phyloP scores from a whole-genome alignment of 2,797 vertebrate species.

The Gymnopithys bicolor region DNA sequence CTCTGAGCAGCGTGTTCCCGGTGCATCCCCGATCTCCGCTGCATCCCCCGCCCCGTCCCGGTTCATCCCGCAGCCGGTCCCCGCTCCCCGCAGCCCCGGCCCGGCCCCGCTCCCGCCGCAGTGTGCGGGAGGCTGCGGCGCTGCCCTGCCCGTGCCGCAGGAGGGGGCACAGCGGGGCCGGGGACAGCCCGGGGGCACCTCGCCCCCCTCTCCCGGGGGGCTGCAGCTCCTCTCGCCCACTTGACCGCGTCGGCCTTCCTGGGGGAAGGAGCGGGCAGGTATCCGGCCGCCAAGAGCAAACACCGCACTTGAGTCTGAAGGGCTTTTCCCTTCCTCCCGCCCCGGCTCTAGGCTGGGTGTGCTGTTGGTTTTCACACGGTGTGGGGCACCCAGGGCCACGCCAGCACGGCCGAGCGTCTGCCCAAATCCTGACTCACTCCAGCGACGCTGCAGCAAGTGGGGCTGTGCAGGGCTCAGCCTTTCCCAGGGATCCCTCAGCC shows the following conservation, averaged over 20 bases:
- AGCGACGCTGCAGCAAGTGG: background rate
- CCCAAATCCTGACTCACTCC: background rate
- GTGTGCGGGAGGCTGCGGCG: background rate
- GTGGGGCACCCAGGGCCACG: background rate
- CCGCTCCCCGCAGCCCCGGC: background rate
- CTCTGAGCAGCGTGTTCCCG: background rate
- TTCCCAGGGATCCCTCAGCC: rapidly evolving
- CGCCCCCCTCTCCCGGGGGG: rapidly evolving
- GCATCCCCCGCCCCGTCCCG: background rate
- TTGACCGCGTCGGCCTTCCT: conserved; percentile 8
- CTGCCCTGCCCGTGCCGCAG: background rate
- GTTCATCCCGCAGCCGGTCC: background rate
- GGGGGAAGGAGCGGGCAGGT: background rate
- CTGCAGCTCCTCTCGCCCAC: background rate
- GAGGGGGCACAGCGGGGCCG: background rate
- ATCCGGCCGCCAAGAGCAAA: conserved; percentile 21
- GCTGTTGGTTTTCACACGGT: background rate
- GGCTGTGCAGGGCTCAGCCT: rapidly evolving
- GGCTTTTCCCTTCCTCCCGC: conserved; percentile 18
- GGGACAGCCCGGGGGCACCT: background rate
- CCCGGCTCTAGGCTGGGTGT: rapidly evolving
- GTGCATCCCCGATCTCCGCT: background rate
- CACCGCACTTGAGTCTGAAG: background rate
- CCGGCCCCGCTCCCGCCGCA: background rate
- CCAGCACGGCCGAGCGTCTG: background rate